Evolutionary conservation across 1,140 invertebrate genomes (phyloP), one percentile per base, ranked within the genome.

Genomic region (Lysiphlebus fabarum): DNA sequence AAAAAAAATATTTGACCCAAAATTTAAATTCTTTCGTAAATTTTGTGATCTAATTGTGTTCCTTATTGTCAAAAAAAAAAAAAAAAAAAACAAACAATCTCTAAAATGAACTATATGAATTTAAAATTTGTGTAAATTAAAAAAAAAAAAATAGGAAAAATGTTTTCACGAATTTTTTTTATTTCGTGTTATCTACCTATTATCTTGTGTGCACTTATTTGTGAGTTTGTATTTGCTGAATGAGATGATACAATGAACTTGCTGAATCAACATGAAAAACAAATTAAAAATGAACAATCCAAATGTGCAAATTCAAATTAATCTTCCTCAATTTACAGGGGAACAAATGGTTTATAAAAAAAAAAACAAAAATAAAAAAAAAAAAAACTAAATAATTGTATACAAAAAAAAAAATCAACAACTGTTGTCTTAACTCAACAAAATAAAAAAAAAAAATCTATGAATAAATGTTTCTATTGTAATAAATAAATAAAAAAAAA

Each of bases 381-480:
- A 62, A 58, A 51, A 58, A 54, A 58, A 62, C 56, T 49, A 51
- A 62, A 62, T 62, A 37, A 62, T 53, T 59, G 57, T 26, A 48
- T 33, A 33, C 50, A 62, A 40, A 53, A 70, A 68, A 53, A 60
- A 66, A 69, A 69, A 67, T 59, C 17, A 26, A 26, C 62, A 68
- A 67, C 65, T 65, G 68, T 71, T 70, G 69, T 73, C 17, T 26
- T 12, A 72, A 57, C 70, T 74, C 65, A 53, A 64, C 61, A 64
- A 62, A 62, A 26, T 1, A 26, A 26, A 26, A 26, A 26, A 26
- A 26, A 66, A 66, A 69, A 34, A 65, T 69, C 70, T 72, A 72
- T 66, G 59, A 75, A 75, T 75, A 73, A 75, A 75, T 75, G 73
- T 75, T 75, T 75, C 70, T 73, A 75, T 75, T 73, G 68, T 57